A percentile compares a stretch with the other conserved stretches of the same genome.
These are phyloP conservation scores for Lithobates pipiens DNA, from an alignment of 2,797 vertebrate species.

Conservation along the genomic window DNA sequence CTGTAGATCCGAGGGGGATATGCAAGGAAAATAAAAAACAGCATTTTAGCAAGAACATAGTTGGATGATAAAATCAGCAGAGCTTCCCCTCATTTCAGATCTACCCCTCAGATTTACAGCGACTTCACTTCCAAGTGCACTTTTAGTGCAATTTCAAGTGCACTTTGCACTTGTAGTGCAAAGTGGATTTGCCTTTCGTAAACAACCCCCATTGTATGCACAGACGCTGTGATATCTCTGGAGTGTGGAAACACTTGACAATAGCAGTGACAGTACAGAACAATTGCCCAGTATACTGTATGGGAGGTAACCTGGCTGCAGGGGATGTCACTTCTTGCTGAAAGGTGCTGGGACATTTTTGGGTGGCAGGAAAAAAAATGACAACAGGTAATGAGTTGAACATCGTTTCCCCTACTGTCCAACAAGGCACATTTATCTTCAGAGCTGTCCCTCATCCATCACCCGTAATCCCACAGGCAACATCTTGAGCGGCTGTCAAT, in stretches of 20 bases:
- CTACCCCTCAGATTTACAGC: too few species aligned
- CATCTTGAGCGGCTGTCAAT: slow-evolving; percentile 2
- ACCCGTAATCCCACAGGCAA: slow-evolving; percentile 25
- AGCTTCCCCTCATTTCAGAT: too few species aligned
- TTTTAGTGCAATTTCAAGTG: too few species aligned
- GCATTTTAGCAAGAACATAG: too few species aligned
- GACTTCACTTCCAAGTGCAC: too few species aligned
- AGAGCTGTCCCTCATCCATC: slow-evolving; percentile 25
- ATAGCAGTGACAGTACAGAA: slow-evolving; percentile 17
- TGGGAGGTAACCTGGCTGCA: slow-evolving; percentile 2
- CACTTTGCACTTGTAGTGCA: too few species aligned
- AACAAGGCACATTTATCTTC: slow-evolving; percentile 35
- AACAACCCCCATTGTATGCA: background rate
- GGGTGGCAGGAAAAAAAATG: slow-evolving; percentile 19
- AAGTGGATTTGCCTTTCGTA: too few species aligned
- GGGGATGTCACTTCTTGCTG: slow-evolving; percentile 40
- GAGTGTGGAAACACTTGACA: background rate
- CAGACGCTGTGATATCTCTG: background rate
- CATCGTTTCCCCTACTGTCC: background rate
- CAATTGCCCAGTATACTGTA: slow-evolving; percentile 20
- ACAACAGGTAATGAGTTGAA: slow-evolving; percentile 14
- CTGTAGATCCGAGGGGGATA: too few species aligned
- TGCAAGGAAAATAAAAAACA: too few species aligned
- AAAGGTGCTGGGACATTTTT: slow-evolving; percentile 22
- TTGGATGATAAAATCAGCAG: too few species aligned